Conservation (phyloP, 2,113 vertebrate species). For the Lycaon pictus region DNA sequence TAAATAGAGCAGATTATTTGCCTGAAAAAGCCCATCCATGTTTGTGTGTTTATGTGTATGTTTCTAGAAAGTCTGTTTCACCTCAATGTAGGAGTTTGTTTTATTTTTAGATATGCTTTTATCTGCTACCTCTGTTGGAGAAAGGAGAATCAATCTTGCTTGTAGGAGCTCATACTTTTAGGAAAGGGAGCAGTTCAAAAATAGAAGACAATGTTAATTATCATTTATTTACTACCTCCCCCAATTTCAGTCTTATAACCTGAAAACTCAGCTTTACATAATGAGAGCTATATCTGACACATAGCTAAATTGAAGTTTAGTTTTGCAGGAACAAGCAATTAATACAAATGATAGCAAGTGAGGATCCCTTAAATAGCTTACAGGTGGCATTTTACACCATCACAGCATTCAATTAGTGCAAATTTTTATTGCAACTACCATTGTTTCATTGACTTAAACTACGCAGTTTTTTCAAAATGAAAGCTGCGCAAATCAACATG, state of each 20-base stretch:
- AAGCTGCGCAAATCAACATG: background rate
- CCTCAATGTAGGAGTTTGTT: background rate
- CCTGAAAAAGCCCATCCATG: background rate
- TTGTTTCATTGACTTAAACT: background rate
- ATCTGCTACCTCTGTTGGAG: background rate
- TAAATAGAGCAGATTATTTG: background rate
- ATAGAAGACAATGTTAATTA: background rate
- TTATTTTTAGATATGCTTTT: constrained; percentile 18
- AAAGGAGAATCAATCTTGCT: background rate
- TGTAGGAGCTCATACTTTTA: background rate
- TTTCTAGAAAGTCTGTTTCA: background rate
- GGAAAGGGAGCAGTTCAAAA: background rate
- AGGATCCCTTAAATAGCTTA: background rate
- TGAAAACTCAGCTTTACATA: constrained; percentile 10
- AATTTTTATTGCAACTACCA: background rate
- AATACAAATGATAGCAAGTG: background rate
- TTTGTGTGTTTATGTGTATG: background rate
- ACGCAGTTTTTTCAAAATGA: background rate
- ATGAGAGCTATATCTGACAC: background rate
- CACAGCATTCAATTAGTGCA: background rate
- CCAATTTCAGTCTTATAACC: background rate
- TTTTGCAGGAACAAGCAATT: background rate
- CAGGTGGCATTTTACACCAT: background rate
- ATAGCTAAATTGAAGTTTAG: background rate
- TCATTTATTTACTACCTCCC: background rate